Base-by-base conservation (phyloP, 2,113 vertebrate species). In the Nothocercus nigrocapillus region DNA sequence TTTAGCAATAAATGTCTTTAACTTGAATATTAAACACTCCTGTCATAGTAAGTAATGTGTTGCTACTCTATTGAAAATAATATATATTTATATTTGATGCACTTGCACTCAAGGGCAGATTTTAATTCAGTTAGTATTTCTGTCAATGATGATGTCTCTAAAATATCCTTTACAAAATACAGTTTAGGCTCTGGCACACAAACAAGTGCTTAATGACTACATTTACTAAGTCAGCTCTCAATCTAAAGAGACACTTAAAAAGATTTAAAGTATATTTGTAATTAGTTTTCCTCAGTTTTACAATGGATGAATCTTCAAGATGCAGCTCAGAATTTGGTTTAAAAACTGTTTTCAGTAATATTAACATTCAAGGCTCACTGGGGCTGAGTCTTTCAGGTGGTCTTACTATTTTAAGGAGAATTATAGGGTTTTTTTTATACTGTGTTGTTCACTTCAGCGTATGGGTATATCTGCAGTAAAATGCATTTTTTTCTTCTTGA, bases 41-140 rank as follows among this genome's bases (percentile, higher is more conserved):
- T 78, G 58, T 69, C 64, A 49, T 30, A 82, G 16, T 32, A 95
- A 80, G 24, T 42, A 61, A 56, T 51, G 13, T 38, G 24, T 51
- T 80, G 78, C 25, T 96, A 42, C 21, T 64, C 16, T 78, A 54
- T 51, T 53, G 44, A 93, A 79, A 91, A 80, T 53, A 91, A 62
- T 12, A 84, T 30, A 53, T 88, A 72, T 76, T 87, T 91, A 32
- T 88, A 91, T 89, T 91, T 95, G 22, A 77, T 70, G 44, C 12
- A 69, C 20, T 94, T 85, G 30, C 20, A 69, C 54, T 89, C 49
- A 88, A 91, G 54, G 63, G 27, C 3, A 73, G 75, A 89, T 94
- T 92, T 92, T 80, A 91, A 73, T 91, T 88, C 54, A 69, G 19
- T 79, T 79, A 68, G 19, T 83, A 24, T 85, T 88, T 88, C 61